These are phyloP conservation scores for Morinoia aosen DNA, from an alignment of 2,888 invertebrate species.

Conservation along the genomic window DNA sequence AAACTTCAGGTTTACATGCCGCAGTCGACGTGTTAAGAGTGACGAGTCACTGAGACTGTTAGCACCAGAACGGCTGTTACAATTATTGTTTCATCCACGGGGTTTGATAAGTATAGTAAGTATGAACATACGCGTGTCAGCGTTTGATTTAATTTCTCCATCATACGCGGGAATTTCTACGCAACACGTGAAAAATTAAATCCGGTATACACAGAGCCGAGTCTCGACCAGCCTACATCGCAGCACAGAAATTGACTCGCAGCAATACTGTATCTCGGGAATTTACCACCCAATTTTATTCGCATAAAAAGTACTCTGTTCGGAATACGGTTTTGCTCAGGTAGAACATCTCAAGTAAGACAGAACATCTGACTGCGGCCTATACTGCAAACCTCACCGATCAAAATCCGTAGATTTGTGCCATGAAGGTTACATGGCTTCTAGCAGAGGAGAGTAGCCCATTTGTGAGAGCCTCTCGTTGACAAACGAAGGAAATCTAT, in stretches of 20 bases:
- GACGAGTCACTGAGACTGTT: too few relatives aligned
- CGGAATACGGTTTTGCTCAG: neutral
- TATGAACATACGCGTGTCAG: neutral
- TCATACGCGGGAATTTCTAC: neutral
- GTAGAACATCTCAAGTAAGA: neutral
- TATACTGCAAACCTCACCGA: neutral
- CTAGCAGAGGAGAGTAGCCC: neutral
- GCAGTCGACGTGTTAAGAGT: too few relatives aligned
- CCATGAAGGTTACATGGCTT: neutral
- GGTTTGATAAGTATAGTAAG: neutral
- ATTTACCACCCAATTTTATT: neutral
- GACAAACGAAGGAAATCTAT: too few relatives aligned
- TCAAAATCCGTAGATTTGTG: neutral
- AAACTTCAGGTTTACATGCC: too few relatives aligned
- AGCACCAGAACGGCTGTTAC: too few relatives aligned
- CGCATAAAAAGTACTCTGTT: neutral
- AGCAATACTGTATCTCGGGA: neutral
- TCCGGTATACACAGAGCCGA: neutral
- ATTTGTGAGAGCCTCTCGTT: neutral
- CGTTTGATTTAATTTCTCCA: neutral
- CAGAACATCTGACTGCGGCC: neutral
- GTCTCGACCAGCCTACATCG: neutral
- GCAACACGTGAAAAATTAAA: neutral
- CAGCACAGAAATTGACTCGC: too few relatives aligned
- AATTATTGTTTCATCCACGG: neutral